These are phyloP conservation scores for Diorhabda sublineata DNA, from an alignment of 1,140 invertebrate species.

Conservation along the genomic window DNA sequence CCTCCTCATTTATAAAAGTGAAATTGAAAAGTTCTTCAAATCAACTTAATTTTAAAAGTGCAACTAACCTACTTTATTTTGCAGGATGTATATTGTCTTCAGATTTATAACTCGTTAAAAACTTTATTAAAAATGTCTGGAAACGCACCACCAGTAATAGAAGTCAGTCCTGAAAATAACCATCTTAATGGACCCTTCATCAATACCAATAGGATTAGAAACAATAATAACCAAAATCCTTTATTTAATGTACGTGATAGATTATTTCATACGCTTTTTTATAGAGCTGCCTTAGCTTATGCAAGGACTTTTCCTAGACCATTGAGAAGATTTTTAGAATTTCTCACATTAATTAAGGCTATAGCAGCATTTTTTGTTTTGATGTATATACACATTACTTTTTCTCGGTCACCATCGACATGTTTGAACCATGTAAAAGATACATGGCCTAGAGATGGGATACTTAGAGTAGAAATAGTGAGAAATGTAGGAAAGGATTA, in stretches of 20 bases:
- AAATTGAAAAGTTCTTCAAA: not conserved
- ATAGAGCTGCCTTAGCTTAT: constrained; percentile 85
- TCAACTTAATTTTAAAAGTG: not conserved
- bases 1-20: not conserved
- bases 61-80: not conserved
- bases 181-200: constrained; percentile 50
- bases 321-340: constrained; percentile 84
- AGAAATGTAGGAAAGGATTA: constrained; percentile 66
- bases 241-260: constrained; percentile 83
- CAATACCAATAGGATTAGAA: constrained; percentile 54
- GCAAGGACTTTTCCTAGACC: constrained; percentile 82
- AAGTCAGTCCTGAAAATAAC: constrained; percentile 53
- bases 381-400: constrained; percentile 91
- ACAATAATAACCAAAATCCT: constrained; percentile 64
- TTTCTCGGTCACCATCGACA: constrained; percentile 87
- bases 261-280: constrained; percentile 93
- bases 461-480: constrained; percentile 93
- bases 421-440: constrained; percentile 87
- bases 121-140: constrained; percentile 22
- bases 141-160: constrained; percentile 34
- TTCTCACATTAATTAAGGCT: constrained; percentile 85
- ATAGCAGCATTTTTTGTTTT: constrained; percentile 85
- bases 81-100: not conserved
- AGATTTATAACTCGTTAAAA: not conserved
- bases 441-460: constrained; percentile 92